These are phyloP conservation scores for Temnothorax unifasciatus DNA, from an alignment of 2,888 invertebrate species.

Conservation along the genomic window DNA sequence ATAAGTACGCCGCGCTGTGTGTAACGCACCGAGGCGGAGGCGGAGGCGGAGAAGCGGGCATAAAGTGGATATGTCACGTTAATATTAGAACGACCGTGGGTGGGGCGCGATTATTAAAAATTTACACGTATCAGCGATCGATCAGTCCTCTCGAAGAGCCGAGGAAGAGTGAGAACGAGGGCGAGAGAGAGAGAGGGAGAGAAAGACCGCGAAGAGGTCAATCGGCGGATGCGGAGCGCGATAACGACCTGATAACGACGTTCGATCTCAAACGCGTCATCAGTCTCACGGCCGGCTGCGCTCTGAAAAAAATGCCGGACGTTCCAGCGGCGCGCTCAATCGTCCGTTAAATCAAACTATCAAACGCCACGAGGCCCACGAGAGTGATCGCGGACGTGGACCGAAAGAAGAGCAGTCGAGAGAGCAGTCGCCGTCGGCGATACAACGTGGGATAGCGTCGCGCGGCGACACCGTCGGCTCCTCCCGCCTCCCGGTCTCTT, in stretches of 20 bases:
- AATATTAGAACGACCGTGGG: constrained; percentile 34
- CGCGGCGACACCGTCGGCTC: not conserved
- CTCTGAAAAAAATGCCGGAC: constrained; percentile 16
- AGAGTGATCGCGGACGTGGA: not conserved
- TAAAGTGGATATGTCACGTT: not conserved
- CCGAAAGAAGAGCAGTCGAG: not conserved
- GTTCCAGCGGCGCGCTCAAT: constrained; percentile 14
- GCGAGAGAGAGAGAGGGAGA: not conserved
- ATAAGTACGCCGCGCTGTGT: not conserved
- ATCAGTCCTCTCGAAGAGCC: not conserved
- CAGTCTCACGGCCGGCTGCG: constrained; percentile 8
- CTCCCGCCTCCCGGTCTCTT: no score
- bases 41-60: not conserved
- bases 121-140: constrained; percentile 22
- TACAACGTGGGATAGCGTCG: not conserved
- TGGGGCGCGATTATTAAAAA: constrained; percentile 44
- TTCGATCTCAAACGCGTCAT: constrained; percentile 24
- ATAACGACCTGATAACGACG: not conserved
- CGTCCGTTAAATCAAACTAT: constrained; percentile 2
- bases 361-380: not conserved
- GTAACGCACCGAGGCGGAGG: not conserved
- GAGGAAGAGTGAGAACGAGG: no score
- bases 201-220: not conserved
- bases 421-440: not conserved
- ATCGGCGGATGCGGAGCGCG: not conserved